Percentiles rank a stretch among this genome's conserved stretches.
These are phyloP conservation scores for Zelostemma sp. DNA, from an alignment of 1,140 invertebrate species.

Conservation along the genomic window DNA sequence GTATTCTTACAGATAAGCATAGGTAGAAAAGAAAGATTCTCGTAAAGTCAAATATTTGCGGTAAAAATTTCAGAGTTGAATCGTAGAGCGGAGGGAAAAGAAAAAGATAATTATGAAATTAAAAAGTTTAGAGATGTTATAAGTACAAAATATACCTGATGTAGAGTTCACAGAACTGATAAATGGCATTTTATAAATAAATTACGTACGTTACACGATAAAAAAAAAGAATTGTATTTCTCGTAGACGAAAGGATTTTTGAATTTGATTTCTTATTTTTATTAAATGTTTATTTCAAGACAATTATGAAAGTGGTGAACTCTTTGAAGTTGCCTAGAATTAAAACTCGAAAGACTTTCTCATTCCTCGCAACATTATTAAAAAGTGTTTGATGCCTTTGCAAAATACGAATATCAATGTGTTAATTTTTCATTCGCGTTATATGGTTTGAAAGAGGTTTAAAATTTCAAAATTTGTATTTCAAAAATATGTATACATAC, in stretches of 20 bases:
- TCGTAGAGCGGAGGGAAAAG: slow-evolving; percentile 8
- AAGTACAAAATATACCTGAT: slow-evolving; percentile 48
- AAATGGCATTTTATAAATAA: slow-evolving; percentile 44
- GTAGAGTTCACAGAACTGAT: slow-evolving; percentile 26
- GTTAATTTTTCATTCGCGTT: too few species aligned
- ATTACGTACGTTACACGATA: slow-evolving; percentile 39
- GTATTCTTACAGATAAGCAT: slow-evolving; percentile 17
- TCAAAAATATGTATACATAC: too few species aligned
- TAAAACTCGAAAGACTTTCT: too few species aligned
- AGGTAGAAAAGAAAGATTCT: slow-evolving; percentile 17
- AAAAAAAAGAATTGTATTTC: slow-evolving; percentile 9
- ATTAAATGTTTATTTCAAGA: too few species aligned
- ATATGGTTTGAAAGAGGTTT: too few species aligned
- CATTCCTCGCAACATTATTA: too few species aligned
- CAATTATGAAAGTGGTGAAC: too few species aligned
- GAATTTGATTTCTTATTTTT: too few species aligned
- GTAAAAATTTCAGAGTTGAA: slow-evolving; percentile 23
- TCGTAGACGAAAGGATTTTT: neutral
- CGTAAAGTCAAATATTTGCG: slow-evolving; percentile 20
- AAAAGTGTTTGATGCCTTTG: too few species aligned
- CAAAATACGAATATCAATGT: too few species aligned
- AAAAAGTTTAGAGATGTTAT: slow-evolving; percentile 38
- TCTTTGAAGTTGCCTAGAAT: too few species aligned
- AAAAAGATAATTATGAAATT: slow-evolving; percentile 15
- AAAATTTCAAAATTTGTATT: too few species aligned